Conservation (phyloP, 2,888 invertebrate species). For the Sialis lutaria region DNA sequence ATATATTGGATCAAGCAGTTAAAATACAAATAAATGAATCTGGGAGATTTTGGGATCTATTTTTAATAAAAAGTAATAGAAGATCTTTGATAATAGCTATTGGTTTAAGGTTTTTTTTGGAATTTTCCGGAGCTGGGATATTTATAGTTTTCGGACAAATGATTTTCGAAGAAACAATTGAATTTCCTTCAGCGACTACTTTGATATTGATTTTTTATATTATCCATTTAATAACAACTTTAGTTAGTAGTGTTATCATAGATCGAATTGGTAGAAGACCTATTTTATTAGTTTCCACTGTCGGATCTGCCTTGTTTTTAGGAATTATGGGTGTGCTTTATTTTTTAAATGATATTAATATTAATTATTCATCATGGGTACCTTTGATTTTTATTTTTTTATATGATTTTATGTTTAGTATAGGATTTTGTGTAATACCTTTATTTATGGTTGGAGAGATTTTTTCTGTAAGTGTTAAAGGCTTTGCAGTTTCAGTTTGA, state of each 20-base stretch:
- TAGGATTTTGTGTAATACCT: background rate
- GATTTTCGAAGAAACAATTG: slow-evolving; percentile 13
- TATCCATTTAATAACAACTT: slow-evolving; percentile 18
- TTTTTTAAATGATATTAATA: background rate
- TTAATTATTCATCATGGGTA: background rate
- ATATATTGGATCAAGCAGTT: slow-evolving; percentile 1
- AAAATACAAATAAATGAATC: slow-evolving; percentile 4
- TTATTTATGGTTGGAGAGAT: background rate
- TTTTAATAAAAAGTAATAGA: slow-evolving; percentile 3
- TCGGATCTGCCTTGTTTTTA: background rate
- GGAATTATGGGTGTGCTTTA: background rate
- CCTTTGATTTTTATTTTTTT: background rate
- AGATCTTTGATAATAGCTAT: slow-evolving; percentile 3
- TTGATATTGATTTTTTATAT: slow-evolving; percentile 22
- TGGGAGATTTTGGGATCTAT: slow-evolving; percentile 3
- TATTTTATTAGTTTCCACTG: slow-evolving; percentile 20
- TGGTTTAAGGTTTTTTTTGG: slow-evolving; percentile 1
- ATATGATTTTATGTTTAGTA: background rate
- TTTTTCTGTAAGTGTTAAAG: slow-evolving; percentile 3
- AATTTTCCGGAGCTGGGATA: background rate
- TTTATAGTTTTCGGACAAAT: slow-evolving; percentile 4
- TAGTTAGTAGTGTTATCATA: slow-evolving; percentile 6
- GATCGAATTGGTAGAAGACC: slow-evolving; percentile 20
- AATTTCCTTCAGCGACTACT: slow-evolving; percentile 8
- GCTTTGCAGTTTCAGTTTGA: background rate